Evolutionary conservation across 2,113 vertebrate genomes (phyloP), one percentile per base, ranked within the genome.

Genomic region (Catharus minimus): DNA sequence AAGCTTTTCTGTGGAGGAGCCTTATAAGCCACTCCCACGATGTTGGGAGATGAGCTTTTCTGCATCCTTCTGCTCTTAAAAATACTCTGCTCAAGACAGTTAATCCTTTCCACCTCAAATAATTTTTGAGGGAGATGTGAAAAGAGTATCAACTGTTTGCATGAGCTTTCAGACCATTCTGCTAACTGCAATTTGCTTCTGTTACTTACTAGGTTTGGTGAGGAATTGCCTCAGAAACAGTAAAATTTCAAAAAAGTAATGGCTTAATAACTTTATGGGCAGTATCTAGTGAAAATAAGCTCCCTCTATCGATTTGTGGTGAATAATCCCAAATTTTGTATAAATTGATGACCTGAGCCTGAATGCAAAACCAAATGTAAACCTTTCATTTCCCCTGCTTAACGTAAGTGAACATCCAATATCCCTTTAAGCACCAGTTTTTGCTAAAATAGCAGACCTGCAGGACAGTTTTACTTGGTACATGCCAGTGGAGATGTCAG

Each of bases 401-500:
- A 56, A 50, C 79, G 3, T 19, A 46, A 83, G 39, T 47, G 32
- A 53, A 11, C 11, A 19, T 68, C 11, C 39, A 44, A 0, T 69
- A 75, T 52, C 20, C 18, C 36, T 76, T 23, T 69, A 69, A 82
- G n/a, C 19, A 49, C 15, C 8, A 61, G 16, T 23, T 89, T 83
- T 80, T 88, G 30, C 28, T 62, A 55, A 73, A 68, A 39, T 5
- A 23, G 18, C 12, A 11, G 46, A 5, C 9, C 12, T 61, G 11
- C 49, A 36, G 20, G 28, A 15, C 10, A 64, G 53, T 36, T 24
- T 57, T 52, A 19, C 7, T 53, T 62, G 32, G 26, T 44, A 12
- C 1, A 0, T n/a, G 7, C 1, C 4, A 55, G 46, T 3, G 16
- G 67, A 43, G 26, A 8, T 21, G 33, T 50, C 56, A 39, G 52